Evolutionary conservation across 1,140 invertebrate genomes (phyloP), one percentile per base, ranked within the genome.

Genomic region (Bombus confusus): DNA sequence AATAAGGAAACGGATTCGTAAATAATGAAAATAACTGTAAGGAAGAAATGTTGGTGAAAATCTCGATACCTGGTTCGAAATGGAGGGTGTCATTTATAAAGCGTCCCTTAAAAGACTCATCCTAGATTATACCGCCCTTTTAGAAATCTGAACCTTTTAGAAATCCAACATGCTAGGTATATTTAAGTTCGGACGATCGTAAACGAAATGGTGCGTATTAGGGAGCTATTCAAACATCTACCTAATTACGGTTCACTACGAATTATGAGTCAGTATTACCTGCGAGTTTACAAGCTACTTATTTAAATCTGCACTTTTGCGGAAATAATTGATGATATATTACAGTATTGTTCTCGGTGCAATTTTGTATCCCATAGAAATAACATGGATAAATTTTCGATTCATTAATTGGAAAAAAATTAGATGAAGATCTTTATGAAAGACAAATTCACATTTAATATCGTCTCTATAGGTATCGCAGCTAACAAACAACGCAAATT

Each of bases 41-140:
- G 6, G 18, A 22, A 52, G 18, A 1, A 22, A 22, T 0, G 1
- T 10, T 59, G 25, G 25, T 12, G 8, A 59, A 62, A n/a, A 13
- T 0, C 10, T 13, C 28, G 1, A 25, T 52, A 22, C 18, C 12
- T 52, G 18, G 1, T 22, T 52, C 47, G 5, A 22, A 52, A 8
- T 52, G 5, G 47, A 52, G 6, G 2, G 6, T 18, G 0, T 1
- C 15, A 47, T n/a, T 84, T 15, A 34, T 18, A 39, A 41, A 25
- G 10, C 5, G n/a, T 57, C 28, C 22, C 18, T 18, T 6, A 31
- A 37, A 28, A 37, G 28, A 4, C 18, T 62, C 8, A 31, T 5
- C 37, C 66, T 22, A 75, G 75, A 84, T 84, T 84, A 62, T 78
- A 39, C 13, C 31, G 8, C 9, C n/a, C n/a, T n/a, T n/a, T n/a